These are phyloP conservation scores for Xylota segnis DNA, from an alignment of 2,888 invertebrate genomes.

Conservation along the genomic window DNA sequence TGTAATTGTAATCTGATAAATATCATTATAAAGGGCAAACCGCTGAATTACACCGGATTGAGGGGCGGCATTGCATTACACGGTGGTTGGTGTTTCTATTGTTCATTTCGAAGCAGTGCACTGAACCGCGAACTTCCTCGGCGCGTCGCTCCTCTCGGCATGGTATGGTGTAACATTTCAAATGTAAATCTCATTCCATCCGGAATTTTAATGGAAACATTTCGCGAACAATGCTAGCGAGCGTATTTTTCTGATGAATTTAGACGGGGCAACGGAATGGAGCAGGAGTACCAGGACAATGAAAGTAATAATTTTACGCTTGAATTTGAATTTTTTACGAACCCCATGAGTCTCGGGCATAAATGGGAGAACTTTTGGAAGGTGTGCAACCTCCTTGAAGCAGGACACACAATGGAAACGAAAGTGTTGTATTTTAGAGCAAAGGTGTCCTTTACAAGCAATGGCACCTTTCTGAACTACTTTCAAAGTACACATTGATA, in stretches of 20 bases:
- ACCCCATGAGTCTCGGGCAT: not conserved
- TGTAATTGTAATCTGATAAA: conserved; percentile 71
- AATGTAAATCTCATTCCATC: conserved; percentile 63
- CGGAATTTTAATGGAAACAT: conserved; percentile 66
- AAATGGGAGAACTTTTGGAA: not conserved
- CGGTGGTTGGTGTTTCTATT: conserved; percentile 51
- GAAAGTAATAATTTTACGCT: not conserved
- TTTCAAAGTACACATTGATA: too few relatives aligned
- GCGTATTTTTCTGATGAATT: conserved; percentile 4
- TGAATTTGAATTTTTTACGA: not conserved
- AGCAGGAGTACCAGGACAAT: not conserved
- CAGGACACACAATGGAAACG: too few relatives aligned
- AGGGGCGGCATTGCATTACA: conserved; percentile 51
- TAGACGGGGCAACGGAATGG: not conserved
- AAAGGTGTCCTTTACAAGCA: too few relatives aligned
- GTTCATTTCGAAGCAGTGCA: conserved; percentile 30
- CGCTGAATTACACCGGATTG: conserved; percentile 68
- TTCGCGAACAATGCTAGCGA: conserved; percentile 41
- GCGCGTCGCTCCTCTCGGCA: not conserved
- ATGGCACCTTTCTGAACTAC: too few relatives aligned
- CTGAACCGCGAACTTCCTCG: not conserved
- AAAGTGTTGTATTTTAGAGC: too few relatives aligned
- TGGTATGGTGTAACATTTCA: conserved; percentile 29
- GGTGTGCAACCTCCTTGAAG: too few relatives aligned
- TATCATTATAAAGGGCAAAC: conserved; percentile 68